A percentile compares a stretch with the other conserved stretches of the same genome.
These are phyloP conservation scores for Propithecus deckenii DNA, from an alignment of 2,797 vertebrate species.

Conservation along the genomic window DNA sequence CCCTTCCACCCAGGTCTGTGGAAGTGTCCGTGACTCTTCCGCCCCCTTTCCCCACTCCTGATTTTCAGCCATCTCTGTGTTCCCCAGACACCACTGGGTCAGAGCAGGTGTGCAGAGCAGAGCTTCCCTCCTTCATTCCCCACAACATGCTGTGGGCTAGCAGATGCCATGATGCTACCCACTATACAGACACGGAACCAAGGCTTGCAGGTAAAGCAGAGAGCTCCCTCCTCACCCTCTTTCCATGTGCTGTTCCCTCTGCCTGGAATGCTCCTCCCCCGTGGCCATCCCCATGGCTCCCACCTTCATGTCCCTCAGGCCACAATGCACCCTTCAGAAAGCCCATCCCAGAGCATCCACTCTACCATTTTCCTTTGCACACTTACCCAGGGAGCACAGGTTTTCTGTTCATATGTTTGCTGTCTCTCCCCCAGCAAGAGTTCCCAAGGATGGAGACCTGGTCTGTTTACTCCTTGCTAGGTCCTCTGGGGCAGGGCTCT, in stretches of 20 bases:
- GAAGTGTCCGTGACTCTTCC: neutral
- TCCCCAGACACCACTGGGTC: neutral
- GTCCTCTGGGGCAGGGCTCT: neutral
- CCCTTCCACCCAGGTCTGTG: neutral
- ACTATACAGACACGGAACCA: neutral
- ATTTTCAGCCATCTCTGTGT: neutral
- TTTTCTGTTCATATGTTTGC: neutral
- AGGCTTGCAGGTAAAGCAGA: neutral
- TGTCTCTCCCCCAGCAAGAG: neutral
- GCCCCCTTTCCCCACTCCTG: neutral
- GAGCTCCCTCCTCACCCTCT: neutral
- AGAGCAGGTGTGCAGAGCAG: neutral
- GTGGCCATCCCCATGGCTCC: neutral
- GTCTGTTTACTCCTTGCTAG: neutral
- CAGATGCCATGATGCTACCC: neutral
- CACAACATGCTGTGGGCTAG: neutral
- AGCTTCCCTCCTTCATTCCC: neutral
- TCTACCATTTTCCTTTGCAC: neutral
- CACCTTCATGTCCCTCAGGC: neutral
- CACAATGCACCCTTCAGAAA: neutral
- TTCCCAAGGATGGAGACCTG: neutral
- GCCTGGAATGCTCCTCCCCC: neutral
- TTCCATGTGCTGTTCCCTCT: neutral
- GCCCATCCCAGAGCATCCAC: neutral
- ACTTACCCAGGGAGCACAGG: neutral